Evolutionary conservation across 2,797 vertebrate species (phyloP), one percentile per base, ranked within the genome.

Genomic region (Rhinatrema bivittatum): DNA sequence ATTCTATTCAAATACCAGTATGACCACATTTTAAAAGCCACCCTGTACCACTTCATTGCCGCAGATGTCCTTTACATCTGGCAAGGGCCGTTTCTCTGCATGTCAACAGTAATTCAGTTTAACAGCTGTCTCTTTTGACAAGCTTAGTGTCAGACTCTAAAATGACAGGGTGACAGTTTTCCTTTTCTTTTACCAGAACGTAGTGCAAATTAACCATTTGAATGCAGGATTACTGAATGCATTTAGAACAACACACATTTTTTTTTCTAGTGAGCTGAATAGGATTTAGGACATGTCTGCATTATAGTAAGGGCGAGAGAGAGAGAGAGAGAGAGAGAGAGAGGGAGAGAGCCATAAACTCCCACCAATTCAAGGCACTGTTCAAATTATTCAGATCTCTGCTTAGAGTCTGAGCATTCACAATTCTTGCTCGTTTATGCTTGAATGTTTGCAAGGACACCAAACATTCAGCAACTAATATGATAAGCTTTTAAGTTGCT

Each of bases 111-210:
- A 86, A 87, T 81, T 86, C 80, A 86, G 70, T 70, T 76, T 76
- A 84, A 85, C 79, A 85, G 74, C 77, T 82, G 76, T 81, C 82
- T 82, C 69, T 79, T 82, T 80, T 84, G 79, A 86, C 79, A 86
- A 72, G 73, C 70, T 79, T 79, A 69, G 64, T 84, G 78, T 79
- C 79, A 80, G 72, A 69, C 61, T 80, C 70, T 68, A 42, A 77
- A 82, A 81, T 78, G 72, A 79, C 74, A 78, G 70, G 74, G 70
- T 78, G 79, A 81, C 74, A 79, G 70, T 78, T 79, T 71, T 60
- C 49, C 55, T 70, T 72, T 77, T 68, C 65, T 72, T n/a, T 68
- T 51, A 76, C 65, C 53, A 71, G 54, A 79, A 64, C 65, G 39
- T 63, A 59, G 60, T 54, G 54, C 42, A 80, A 70, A 79, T 78